Evolutionary conservation across 2,888 invertebrate species (phyloP), one percentile per base, ranked within the genome.

Genomic region (Salticus scenicus): DNA sequence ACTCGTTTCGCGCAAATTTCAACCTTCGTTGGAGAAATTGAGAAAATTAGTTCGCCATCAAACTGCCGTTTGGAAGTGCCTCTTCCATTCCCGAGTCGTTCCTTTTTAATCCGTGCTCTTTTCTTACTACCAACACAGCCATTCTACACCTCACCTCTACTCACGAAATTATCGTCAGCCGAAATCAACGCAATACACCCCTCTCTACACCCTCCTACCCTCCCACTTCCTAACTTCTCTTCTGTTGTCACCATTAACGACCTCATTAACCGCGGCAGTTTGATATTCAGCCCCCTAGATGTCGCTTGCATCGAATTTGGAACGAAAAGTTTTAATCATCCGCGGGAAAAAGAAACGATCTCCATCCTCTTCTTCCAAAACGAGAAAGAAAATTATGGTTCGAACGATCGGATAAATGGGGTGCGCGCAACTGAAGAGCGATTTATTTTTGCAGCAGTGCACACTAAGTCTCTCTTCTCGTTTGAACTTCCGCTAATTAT

Each of bases 171-270:
- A 63, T 74, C 74, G 64, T 74, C 74, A 63, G 74, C 67, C 33
- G 28, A 66, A 47, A 47, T 75, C 75, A 66, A 66, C 75, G 64
- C 75, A 66, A 66, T 66, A 75, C 66, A 42, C 66, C 33, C 31
- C 31, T 12, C 76, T 17, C 42, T 17, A 14, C 10, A 7, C 42
- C 17, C 17, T 17, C 42, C 17, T 14, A 7, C 17, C 17, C 47
- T 47, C 24, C 17, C 57, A 4, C 24, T 4, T 1, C 20, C 24
- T 1, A 20, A 1, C 24, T 24, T 57, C 57, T 2, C 24, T 57
- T 57, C 57, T 57, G 57, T 67, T 76, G 76, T 76, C 76, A 76
- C 66, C 66, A 67, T 76, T 76, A 76, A 76, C 51, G 76, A 76
- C 76, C 76, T 76, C 76, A 76, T 76, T 76, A 76, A 67, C 76